These are phyloP conservation scores for Drosophila serrata DNA, from an alignment of 1,140 invertebrate genomes.

Conservation along the genomic window DNA sequence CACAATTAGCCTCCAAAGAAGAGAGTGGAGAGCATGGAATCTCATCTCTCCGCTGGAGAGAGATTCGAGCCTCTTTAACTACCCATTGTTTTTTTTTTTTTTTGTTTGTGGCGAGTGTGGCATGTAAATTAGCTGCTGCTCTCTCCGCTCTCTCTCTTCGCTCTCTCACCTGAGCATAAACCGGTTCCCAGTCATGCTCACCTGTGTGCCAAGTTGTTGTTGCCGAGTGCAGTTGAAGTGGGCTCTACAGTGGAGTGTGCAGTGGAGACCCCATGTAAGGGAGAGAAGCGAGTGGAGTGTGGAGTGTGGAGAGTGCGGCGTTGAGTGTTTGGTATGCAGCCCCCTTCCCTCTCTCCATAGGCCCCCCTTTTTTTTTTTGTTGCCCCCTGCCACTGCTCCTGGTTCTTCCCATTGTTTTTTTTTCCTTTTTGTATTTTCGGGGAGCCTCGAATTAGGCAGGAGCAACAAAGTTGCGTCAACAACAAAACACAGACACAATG, in stretches of 20 bases:
- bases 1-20: slow-evolving; percentile 71
- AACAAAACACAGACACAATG: slow-evolving; percentile 34
- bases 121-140: slow-evolving; percentile 73
- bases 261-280: slow-evolving; percentile 1
- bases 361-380: not conserved
- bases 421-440: slow-evolving; percentile 11
- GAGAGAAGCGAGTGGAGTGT: slow-evolving; percentile 36
- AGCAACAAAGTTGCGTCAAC: slow-evolving; percentile 54
- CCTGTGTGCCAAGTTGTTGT: slow-evolving; percentile 58
- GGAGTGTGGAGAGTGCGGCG: slow-evolving; percentile 76
- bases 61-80: slow-evolving; percentile 17
- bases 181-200: slow-evolving; percentile 47
- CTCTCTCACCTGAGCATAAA: slow-evolving; percentile 49
- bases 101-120: slow-evolving; percentile 56
- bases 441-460: slow-evolving; percentile 39
- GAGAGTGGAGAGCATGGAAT: slow-evolving; percentile 12
- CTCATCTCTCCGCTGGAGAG: slow-evolving; percentile 8
- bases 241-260: slow-evolving; percentile 62
- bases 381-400: slow-evolving; percentile 11
- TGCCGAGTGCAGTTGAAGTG: slow-evolving; percentile 69
- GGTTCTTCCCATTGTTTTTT: slow-evolving; percentile 50
- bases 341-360: not conserved
- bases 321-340: slow-evolving; percentile 80
- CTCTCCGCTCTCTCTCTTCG: slow-evolving; percentile 33
- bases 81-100: slow-evolving; percentile 60